phyloP scores from a whole-genome alignment of 2,113 vertebrate species.

The Nothocercus julius region DNA sequence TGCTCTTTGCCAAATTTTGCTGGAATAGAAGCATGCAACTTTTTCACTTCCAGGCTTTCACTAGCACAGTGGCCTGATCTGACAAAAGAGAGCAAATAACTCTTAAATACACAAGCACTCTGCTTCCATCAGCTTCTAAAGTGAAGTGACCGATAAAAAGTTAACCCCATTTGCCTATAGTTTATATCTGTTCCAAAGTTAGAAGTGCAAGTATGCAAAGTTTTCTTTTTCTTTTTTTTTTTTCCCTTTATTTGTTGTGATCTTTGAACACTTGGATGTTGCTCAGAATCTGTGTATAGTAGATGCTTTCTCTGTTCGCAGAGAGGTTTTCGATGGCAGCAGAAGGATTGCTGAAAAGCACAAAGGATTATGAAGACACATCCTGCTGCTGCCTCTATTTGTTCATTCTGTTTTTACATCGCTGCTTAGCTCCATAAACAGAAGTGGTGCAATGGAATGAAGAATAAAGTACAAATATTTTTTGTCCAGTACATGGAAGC shows the following conservation, averaged over 20 bases:
- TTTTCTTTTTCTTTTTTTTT: background rate
- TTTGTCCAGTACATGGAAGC: background rate
- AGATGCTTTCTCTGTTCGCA: background rate
- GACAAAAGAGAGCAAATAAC: constrained; percentile 50
- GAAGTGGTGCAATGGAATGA: background rate
- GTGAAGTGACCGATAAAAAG: background rate
- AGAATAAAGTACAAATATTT: background rate
- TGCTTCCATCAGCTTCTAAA: constrained; percentile 39
- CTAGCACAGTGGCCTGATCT: background rate
- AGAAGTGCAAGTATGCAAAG: background rate
- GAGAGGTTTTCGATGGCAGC: background rate
- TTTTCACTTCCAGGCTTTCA: constrained; percentile 36
- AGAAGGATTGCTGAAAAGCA: background rate
- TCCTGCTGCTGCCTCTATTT: background rate
- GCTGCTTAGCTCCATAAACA: accelerated
- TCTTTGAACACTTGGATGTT: background rate
- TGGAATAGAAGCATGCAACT: constrained; percentile 23
- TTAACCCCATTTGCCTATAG: background rate
- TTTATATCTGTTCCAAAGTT: background rate
- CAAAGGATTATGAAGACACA: background rate
- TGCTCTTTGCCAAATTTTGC: constrained; percentile 38
- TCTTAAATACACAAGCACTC: background rate
- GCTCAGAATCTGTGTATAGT: background rate
- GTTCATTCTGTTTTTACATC: background rate
- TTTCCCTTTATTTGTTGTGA: background rate